Evolutionary conservation across 2,888 invertebrate genomes (phyloP).

Genomic region (Catocala nupta): DNA sequence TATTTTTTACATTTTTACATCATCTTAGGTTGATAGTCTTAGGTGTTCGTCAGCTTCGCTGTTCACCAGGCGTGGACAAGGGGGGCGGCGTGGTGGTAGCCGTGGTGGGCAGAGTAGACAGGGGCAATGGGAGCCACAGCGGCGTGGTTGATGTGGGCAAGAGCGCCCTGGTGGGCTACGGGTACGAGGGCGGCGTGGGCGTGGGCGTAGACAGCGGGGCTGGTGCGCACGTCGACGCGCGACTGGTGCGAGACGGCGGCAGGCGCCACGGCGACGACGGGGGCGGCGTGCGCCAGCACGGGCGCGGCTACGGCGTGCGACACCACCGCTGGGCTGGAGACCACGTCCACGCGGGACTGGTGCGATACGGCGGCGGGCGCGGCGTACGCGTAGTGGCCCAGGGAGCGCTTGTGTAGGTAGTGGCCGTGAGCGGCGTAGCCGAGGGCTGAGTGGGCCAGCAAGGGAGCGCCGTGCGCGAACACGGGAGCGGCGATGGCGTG

Average conservation of each 20-base stretch:
- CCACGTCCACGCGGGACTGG: slow-evolving; percentile 68
- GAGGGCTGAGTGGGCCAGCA: slow-evolving; percentile 50
- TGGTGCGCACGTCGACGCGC: slow-evolving; percentile 62
- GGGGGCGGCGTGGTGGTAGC: too few relatives aligned
- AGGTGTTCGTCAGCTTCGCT: too few relatives aligned
- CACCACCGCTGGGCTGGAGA: slow-evolving; percentile 61
- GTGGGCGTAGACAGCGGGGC: slow-evolving; percentile 54
- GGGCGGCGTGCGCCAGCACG: slow-evolving; percentile 33
- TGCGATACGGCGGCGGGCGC: slow-evolving; percentile 60
- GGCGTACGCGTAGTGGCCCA: slow-evolving; percentile 61
- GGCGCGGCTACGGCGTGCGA: slow-evolving; percentile 57
- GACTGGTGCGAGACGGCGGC: slow-evolving; percentile 80
- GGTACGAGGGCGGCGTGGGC: too few relatives aligned
- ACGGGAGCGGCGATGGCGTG: neutral
- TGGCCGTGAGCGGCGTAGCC: slow-evolving; percentile 59
- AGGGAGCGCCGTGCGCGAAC: slow-evolving; percentile 46
- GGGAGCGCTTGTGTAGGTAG: slow-evolving; percentile 67
- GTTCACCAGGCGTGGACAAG: too few relatives aligned
- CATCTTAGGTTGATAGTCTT: too few relatives aligned
- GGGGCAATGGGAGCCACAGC: too few relatives aligned
- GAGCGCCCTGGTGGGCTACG: too few relatives aligned
- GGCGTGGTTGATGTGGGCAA: too few relatives aligned
- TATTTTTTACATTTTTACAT: too few relatives aligned
- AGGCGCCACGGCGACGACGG: slow-evolving; percentile 28
- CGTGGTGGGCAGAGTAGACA: too few relatives aligned